A percentile compares a stretch with the other conserved stretches of the same genome.
Conservation (phyloP, 2,888 invertebrate genomes). For the Neelides folsomi region DNA sequence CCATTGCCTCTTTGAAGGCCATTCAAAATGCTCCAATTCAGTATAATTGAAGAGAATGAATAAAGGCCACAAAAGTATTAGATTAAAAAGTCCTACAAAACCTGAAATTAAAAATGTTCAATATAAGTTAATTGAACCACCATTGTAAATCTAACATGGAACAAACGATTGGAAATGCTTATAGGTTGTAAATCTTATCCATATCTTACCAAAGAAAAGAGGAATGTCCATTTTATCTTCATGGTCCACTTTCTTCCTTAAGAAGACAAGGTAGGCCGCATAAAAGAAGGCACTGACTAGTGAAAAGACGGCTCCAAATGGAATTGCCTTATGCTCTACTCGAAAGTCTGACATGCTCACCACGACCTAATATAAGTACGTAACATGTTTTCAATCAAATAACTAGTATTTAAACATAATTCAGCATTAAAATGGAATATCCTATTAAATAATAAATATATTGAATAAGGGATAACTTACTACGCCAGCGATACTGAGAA, state of each 20-base stretch:
- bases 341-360: slow-evolving; percentile 60
- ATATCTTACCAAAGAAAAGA: slow-evolving; percentile 73
- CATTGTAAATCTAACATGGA: neutral
- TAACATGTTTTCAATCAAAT: too few relatives aligned
- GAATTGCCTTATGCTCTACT: slow-evolving; percentile 51
- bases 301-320: slow-evolving; percentile 65
- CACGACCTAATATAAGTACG: slow-evolving; percentile 46
- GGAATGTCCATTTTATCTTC: slow-evolving; percentile 90
- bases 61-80: slow-evolving; percentile 75
- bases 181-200: neutral
- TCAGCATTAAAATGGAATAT: too few relatives aligned
- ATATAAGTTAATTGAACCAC: neutral
- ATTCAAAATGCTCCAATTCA: slow-evolving; percentile 63
- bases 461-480: slow-evolving; percentile 43
- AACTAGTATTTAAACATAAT: too few relatives aligned
- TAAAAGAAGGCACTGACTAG: slow-evolving; percentile 78
- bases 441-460: too few relatives aligned
- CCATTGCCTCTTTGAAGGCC: slow-evolving; percentile 71
- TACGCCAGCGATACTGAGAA: slow-evolving; percentile 62
- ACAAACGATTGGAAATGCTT: neutral
- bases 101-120: slow-evolving; percentile 45
- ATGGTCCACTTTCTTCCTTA: slow-evolving; percentile 71
- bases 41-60: slow-evolving; percentile 75
- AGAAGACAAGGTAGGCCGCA: slow-evolving; percentile 75
- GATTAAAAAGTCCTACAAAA: slow-evolving; percentile 82